phyloP scores from a whole-genome alignment of 2,888 invertebrate species.

The Patella caerulea region DNA sequence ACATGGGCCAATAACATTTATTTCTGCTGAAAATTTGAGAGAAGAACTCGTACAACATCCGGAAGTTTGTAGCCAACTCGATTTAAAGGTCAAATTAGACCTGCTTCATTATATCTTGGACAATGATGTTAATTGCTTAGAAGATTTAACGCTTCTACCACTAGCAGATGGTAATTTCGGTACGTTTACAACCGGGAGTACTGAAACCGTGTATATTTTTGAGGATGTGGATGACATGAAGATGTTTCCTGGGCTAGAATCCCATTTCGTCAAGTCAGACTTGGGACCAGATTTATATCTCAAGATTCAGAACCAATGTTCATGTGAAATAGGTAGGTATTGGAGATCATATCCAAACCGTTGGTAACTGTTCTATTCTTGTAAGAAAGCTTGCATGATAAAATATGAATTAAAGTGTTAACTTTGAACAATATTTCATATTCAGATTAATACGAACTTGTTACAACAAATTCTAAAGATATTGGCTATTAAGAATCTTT shows the following conservation, averaged over 20 bases:
- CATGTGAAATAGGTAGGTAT: too few species aligned
- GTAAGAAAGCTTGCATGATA: too few species aligned
- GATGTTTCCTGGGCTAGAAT: conserved; percentile 21
- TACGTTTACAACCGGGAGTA: neutral
- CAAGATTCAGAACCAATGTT: too few species aligned
- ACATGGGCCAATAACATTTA: neutral
- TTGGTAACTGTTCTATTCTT: too few species aligned
- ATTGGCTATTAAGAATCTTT: too few species aligned
- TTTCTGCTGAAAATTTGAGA: neutral
- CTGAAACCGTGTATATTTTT: conserved; percentile 15
- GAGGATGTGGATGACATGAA: neutral
- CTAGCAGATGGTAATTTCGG: conserved; percentile 19
- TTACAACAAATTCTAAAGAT: too few species aligned
- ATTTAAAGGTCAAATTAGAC: neutral
- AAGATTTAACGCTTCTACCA: conserved; percentile 13
- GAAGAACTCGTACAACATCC: neutral
- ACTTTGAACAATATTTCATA: too few species aligned
- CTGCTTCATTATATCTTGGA: conserved; percentile 18
- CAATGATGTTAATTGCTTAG: neutral
- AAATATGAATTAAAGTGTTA: too few species aligned
- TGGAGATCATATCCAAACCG: too few species aligned
- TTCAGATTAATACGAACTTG: too few species aligned
- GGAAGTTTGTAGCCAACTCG: neutral
- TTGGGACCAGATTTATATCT: neutral
- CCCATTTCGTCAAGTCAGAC: neutral